Conservation (phyloP, 2,797 vertebrate genomes). For the Tragopan temminckii region DNA sequence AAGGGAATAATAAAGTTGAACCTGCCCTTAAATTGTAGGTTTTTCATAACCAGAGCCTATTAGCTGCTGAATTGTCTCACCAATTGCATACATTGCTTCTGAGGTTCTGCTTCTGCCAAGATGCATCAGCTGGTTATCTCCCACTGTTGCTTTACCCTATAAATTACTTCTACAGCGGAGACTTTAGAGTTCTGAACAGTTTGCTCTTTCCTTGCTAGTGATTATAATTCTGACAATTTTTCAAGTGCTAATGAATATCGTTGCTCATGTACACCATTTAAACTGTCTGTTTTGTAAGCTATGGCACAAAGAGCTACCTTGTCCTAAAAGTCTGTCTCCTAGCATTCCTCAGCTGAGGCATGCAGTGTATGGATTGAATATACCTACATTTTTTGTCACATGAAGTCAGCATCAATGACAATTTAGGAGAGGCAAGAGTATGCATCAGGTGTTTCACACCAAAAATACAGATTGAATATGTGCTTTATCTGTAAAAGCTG, state of each 20-base stretch:
- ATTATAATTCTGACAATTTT: background rate
- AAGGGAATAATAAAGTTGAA: background rate
- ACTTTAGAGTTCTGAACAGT: background rate
- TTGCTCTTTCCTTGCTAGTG: background rate
- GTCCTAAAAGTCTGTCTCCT: background rate
- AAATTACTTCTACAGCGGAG: background rate
- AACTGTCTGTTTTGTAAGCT: background rate
- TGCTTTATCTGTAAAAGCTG: background rate
- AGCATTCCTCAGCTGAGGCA: background rate
- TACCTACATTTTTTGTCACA: rapidly evolving
- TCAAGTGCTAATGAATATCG: background rate
- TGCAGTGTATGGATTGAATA: background rate
- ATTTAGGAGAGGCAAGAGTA: background rate
- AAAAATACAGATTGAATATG: background rate
- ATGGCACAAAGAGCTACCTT: background rate
- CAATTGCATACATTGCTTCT: background rate
- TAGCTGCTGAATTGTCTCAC: background rate
- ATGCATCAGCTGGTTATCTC: background rate
- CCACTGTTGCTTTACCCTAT: background rate
- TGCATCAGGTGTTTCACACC: background rate
- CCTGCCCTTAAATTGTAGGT: background rate
- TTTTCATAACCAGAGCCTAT: background rate
- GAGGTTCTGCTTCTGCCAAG: background rate
- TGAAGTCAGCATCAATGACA: background rate
- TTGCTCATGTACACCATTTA: background rate